A percentile compares a stretch with the other conserved stretches of the same genome.
Conservation (phyloP, 1,140 invertebrate genomes). For the Campodea augens region DNA sequence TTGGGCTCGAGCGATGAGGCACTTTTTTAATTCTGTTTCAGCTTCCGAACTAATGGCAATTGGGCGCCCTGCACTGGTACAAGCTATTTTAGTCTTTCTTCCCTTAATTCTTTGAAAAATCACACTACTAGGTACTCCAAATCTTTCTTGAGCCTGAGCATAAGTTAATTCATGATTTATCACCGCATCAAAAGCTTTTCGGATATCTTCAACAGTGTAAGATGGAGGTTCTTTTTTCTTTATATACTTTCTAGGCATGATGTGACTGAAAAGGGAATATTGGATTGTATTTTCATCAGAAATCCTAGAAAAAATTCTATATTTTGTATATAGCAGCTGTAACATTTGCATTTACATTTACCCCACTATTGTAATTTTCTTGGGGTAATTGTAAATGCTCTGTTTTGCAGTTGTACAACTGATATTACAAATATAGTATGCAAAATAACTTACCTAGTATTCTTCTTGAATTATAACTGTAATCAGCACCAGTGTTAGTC, state of each 20-base stretch:
- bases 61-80: neutral
- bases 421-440: too few species aligned
- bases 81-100: neutral
- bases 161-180: slow-evolving; percentile 1
- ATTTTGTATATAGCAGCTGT: too few species aligned
- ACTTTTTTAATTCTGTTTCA: neutral
- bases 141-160: slow-evolving; percentile 3
- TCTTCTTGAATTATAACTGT: too few species aligned
- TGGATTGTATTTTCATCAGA: too few species aligned
- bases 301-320: too few species aligned
- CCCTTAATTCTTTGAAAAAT: slow-evolving; percentile 3
- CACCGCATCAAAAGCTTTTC: neutral
- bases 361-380: too few species aligned
- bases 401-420: too few species aligned
- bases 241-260: slow-evolving; percentile 7
- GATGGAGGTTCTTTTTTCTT: slow-evolving; percentile 7
- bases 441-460: too few species aligned
- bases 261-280: too few species aligned
- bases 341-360: too few species aligned
- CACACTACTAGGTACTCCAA: slow-evolving; percentile 4
- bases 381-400: too few species aligned
- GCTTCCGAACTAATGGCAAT: neutral
- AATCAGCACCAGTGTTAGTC: too few species aligned
- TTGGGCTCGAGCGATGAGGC: slow-evolving; percentile 3
- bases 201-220: slow-evolving; percentile 1